Base-by-base conservation (phyloP, 2,888 invertebrate species). In the Itoplectis maculator region DNA sequence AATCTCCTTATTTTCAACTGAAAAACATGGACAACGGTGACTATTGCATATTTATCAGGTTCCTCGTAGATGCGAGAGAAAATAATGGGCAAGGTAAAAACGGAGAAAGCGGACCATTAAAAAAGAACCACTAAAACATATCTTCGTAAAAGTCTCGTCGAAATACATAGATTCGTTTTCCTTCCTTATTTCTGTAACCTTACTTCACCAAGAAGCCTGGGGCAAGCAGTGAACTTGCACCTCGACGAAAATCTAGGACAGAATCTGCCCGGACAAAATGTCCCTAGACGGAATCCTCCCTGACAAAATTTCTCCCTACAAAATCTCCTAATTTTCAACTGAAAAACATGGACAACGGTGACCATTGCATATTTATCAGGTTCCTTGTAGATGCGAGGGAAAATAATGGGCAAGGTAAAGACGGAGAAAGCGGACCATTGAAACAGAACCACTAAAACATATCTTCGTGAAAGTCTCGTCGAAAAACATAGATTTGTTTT, bases 321-420 rank as follows among this genome's bases (percentile, higher is more conserved):
- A n/a, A n/a, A n/a, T n/a, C n/a, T 11, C 2, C 9, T 11, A 18
- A 54, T 20, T 20, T 54, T 51, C 15, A 6, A 51, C n/a, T 15
- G 29, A 51, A 20, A 15, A 51, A 18, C 9, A 51, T 51, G 18
- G 51, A 51, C 15, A 15, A 7, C 20, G 51, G 2, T 56, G 40
- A n/a, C 15, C 15, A 59, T 89, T 91, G 91, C 89, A 91, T 92
- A 92, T 91, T 91, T 90, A 92, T 92, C 87, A 90, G 89, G 83
- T 87, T 86, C 80, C 79, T 83, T 83, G 80, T 47, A 69, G 54
- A 70, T 66, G 45, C 47, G 61, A 49, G 61, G 77, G 77, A 76
- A 82, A 66, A 65, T 75, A 51, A 61, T 72, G 29, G 49, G 72
- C 59, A 66, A 29, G 61, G 72, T 45, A 59, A 56, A 54, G 80